Conservation (phyloP, 2,888 invertebrate species). For the Chironomus riparius region DNA sequence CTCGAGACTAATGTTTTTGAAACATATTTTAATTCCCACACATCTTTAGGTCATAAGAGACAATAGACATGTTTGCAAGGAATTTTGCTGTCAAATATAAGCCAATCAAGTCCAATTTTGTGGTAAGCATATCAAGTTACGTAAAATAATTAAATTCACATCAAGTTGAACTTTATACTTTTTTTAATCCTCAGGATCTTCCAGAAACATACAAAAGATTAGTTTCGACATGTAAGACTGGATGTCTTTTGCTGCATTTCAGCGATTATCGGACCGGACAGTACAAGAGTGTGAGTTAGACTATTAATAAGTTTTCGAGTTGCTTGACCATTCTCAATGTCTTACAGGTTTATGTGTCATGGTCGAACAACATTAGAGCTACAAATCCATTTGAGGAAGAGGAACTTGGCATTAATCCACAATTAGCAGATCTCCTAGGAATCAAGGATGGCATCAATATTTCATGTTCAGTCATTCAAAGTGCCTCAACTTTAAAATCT, state of each 20-base stretch:
- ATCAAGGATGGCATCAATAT: constrained; percentile 12
- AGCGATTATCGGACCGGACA: background rate
- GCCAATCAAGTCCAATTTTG: constrained; percentile 23
- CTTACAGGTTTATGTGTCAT: constrained; percentile 18
- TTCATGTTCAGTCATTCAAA: constrained; percentile 21
- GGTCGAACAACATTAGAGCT: background rate
- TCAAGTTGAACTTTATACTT: background rate
- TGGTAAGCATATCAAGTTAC: background rate
- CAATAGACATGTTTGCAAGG: constrained; percentile 14
- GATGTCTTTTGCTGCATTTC: constrained; percentile 11
- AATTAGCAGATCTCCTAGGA: constrained; percentile 3
- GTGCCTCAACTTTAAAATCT: constrained; percentile 11
- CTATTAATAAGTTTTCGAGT: background rate
- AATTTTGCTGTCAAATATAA: constrained; percentile 20
- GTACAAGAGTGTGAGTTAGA: constrained; percentile 2
- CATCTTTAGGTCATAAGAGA: too few relatives aligned
- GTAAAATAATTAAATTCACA: background rate
- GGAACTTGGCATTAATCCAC: constrained; percentile 9
- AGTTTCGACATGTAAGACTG: constrained; percentile 12
- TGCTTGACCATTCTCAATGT: background rate
- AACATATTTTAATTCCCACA: too few relatives aligned
- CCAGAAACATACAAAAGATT: constrained; percentile 13
- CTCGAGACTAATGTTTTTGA: too few relatives aligned
- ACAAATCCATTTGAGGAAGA: constrained; percentile 11
- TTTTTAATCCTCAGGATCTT: constrained; percentile 1